These are phyloP conservation scores for Tetanocera ferruginea DNA, from an alignment of 2,888 invertebrate species.

Conservation along the genomic window DNA sequence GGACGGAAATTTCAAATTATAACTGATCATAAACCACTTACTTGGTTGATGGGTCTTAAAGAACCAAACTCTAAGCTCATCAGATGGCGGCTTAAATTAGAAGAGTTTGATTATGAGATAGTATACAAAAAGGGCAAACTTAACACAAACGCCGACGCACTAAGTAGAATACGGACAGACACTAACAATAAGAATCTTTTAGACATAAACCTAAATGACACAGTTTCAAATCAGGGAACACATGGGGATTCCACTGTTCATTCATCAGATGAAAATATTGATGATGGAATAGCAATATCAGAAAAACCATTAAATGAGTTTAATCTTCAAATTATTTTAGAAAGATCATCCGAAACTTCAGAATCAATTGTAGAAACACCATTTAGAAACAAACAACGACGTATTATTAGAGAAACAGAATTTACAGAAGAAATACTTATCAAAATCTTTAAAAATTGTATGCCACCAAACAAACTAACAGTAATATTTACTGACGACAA, in stretches of 20 bases:
- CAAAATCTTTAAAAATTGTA: too few relatives aligned
- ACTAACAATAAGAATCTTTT: neutral
- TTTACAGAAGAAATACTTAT: too few relatives aligned
- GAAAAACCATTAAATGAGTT: constrained; percentile 46
- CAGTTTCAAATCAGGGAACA: constrained; percentile 25
- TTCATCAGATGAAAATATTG: constrained; percentile 40
- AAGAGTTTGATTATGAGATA: constrained; percentile 55
- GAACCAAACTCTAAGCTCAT: constrained; percentile 42
- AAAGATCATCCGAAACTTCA: constrained; percentile 27
- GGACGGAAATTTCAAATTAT: neutral
- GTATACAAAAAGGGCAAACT: constrained; percentile 50
- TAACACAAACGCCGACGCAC: constrained; percentile 26
- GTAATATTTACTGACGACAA: too few relatives aligned
- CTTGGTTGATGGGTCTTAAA: constrained; percentile 18
- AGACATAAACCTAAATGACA: constrained; percentile 34
- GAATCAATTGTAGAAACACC: constrained; percentile 16
- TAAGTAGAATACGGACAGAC: constrained; percentile 23
- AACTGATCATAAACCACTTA: neutral
- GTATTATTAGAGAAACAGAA: too few relatives aligned
- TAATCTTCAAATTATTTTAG: constrained; percentile 40
- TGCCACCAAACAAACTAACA: too few relatives aligned
- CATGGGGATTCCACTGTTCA: constrained; percentile 23
- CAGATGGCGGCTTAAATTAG: constrained; percentile 37
- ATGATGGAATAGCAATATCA: constrained; percentile 40
- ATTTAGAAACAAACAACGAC: too few relatives aligned